Base-by-base conservation (phyloP, 2,797 vertebrate genomes). In the Apodemus agrarius region DNA sequence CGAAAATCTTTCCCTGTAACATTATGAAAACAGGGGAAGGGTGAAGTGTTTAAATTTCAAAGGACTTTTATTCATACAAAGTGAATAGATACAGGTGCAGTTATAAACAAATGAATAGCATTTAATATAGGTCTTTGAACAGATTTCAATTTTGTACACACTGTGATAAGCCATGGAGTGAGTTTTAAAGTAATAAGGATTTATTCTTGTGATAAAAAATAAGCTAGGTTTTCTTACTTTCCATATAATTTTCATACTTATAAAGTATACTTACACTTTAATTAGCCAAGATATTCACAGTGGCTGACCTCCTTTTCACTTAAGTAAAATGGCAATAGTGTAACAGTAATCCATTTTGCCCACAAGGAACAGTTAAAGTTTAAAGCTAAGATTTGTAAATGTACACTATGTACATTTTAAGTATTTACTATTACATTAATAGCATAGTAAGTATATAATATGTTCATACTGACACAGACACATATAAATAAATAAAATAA, bases 151-250 rank as follows among this genome's bases (percentile, higher is more conserved):
- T 84, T 37, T 87, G n/a, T 79, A 74, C 19, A 90, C 16, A 89
- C 1, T 75, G 57, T 13, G 61, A 52, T 63, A 72, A 65, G 9
- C 69, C 74, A 26, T 31, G 1, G 90, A 79, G 8, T 78, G 57
- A 46, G 59, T 80, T 95, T 93, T 61, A 96, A 22, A 94, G 17
- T 82, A 49, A 82, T 92, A 9, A 89, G 40, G 57, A 22, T 78
- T 54, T 76, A 31, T 79, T 82, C 7, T 79, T 69, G 6, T 1
- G 40, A 61, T 76, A 31, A 69, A n/a, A 46, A 81, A 90, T 82
- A 72, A 91, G 76, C 3, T 34, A 81, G 34, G 54, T 8, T 84
- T 12, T 82, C 9, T 43, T 92, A 46, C 10, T 92, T 96, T 82
- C 26, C 2, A 82, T 1, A 75, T 83, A 94, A 80, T 80, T 91